These are phyloP conservation scores for Spermophilus dauricus DNA, from an alignment of 2,113 vertebrate species.

Conservation along the genomic window DNA sequence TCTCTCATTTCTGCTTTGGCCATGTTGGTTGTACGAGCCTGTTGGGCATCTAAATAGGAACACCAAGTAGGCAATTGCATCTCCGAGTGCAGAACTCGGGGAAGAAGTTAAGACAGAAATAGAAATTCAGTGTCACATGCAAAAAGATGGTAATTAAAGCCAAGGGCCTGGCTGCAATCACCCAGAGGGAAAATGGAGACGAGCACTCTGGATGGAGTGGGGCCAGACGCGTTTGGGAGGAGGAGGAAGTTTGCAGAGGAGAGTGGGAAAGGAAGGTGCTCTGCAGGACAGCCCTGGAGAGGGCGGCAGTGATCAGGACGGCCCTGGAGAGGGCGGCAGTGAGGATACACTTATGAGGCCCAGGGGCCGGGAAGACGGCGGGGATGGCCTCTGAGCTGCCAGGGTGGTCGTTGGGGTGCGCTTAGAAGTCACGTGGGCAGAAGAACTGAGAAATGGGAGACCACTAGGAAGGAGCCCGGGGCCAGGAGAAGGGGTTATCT, in stretches of 20 bases:
- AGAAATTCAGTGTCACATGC: neutral
- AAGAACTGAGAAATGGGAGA: neutral
- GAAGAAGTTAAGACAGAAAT: neutral
- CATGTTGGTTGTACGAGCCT: too few relatives aligned
- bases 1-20: neutral
- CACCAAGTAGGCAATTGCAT: neutral
- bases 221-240: neutral
- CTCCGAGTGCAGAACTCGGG: neutral
- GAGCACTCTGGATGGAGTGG: neutral
- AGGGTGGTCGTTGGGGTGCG: neutral
- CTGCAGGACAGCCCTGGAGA: rapidly evolving
- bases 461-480: neutral
- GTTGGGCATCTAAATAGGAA: neutral
- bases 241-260: neutral
- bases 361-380: too few relatives aligned
- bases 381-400: neutral
- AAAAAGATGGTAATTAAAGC: neutral
- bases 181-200: neutral
- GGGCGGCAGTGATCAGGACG: too few relatives aligned
- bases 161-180: neutral
- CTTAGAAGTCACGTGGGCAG: neutral
- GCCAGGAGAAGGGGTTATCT: neutral
- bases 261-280: neutral
- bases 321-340: neutral
- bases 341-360: too few relatives aligned